Evolutionary conservation across 2,113 vertebrate species (phyloP).

Genomic region (Cyphomyrus plagiostoma): DNA sequence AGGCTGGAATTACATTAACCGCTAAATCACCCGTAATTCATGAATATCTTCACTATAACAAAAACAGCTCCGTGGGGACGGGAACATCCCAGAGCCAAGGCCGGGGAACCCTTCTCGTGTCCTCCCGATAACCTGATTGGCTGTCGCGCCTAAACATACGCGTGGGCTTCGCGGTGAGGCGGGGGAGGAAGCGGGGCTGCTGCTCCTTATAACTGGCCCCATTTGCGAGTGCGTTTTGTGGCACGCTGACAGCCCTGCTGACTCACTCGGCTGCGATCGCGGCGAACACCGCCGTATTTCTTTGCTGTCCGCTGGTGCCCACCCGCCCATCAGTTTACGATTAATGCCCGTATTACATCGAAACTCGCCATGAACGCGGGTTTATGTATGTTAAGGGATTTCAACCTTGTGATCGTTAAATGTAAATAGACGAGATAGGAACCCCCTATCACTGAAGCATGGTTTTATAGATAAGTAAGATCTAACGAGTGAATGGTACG

Average conservation of each 20-base stretch:
- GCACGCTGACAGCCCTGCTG: neutral
- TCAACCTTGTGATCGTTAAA: neutral
- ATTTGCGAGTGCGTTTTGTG: neutral
- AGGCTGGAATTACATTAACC: neutral
- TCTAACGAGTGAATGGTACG: neutral
- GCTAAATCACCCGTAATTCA: neutral
- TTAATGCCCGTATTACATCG: neutral
- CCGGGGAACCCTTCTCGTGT: neutral
- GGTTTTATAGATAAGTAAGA: neutral
- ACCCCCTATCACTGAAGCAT: neutral
- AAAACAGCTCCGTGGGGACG: neutral
- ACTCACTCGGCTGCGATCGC: slow-evolving; percentile 9
- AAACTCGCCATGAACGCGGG: neutral
- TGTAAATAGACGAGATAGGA: neutral
- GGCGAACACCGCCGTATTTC: neutral
- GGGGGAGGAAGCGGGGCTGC: neutral
- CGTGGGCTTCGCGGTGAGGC: neutral
- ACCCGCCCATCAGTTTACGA: neutral
- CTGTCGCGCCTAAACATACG: neutral
- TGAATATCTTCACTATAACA: neutral
- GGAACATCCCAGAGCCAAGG: neutral
- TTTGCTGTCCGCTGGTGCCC: neutral
- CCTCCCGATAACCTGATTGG: neutral
- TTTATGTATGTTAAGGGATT: neutral
- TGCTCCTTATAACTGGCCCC: neutral